Evolutionary conservation across 2,113 vertebrate genomes (phyloP).

Genomic region (Isichthys henryi): DNA sequence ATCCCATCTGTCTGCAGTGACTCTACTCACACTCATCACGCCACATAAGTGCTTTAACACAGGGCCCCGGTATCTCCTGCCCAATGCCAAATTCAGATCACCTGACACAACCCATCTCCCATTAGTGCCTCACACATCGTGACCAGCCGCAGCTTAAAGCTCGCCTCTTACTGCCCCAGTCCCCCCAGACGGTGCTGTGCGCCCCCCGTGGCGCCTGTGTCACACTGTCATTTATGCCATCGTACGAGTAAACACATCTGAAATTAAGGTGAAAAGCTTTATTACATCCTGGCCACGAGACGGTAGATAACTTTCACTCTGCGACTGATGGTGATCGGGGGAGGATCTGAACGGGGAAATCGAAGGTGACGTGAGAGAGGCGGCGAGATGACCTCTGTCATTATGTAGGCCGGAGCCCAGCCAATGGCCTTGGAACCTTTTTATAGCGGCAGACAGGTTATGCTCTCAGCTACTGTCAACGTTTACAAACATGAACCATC

Average conservation of each 20-base stretch:
- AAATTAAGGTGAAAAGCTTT: constrained; percentile 7
- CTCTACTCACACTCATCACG: background rate
- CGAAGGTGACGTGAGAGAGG: background rate
- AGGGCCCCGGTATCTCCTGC: background rate
- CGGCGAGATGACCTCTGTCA: background rate
- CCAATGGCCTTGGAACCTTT: background rate
- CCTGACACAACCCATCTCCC: background rate
- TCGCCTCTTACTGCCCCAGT: background rate
- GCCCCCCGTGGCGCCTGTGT: background rate
- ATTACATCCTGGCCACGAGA: constrained; percentile 3
- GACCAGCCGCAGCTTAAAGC: background rate
- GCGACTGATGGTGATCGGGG: background rate
- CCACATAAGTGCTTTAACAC: background rate
- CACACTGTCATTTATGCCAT: background rate
- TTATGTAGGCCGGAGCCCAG: background rate
- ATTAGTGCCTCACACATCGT: background rate
- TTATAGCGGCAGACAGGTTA: background rate
- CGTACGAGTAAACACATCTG: background rate
- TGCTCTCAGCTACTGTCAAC: background rate
- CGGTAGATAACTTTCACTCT: background rate
- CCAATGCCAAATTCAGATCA: background rate
- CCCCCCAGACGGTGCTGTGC: background rate
- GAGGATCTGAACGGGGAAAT: background rate
- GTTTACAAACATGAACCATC: background rate
- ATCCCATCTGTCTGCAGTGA: background rate